Base-by-base conservation (phyloP, 2,113 vertebrate genomes). In the Chionodraco myersi region DNA sequence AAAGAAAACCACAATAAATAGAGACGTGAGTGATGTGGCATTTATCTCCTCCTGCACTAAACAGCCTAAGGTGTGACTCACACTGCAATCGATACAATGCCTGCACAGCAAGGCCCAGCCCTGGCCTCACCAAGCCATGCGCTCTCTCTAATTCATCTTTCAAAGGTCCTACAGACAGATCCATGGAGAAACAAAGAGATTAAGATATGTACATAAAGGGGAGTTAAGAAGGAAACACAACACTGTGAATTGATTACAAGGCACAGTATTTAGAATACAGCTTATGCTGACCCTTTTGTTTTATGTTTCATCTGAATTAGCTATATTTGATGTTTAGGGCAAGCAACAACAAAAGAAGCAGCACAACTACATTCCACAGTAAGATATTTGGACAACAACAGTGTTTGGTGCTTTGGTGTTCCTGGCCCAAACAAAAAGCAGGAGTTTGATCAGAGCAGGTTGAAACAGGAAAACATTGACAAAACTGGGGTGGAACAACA, bases 31-130 rank as follows among this genome's bases (percentile, higher is more conserved):
- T 86, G 88, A 92, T 93, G 92, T 93, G 90, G 89, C 92, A 94
- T 94, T 94, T 94, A 86, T 93, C 84, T 92, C 92, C 91, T 94
- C 89, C 91, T 86, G 89, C 88, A 87, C 85, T 89, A 86, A 90
- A 89, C 89, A 91, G 89, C 88, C 80, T 49, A 85, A 89, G 83
- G 92, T 92, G 92, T 95, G 94, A 95, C 87, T 95, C 94, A 94
- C 91, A 86, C 88, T 90, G 87, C 85, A 90, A 94, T 95, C 93
- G 90, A 95, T 95, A 93, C 88, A 63, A 89, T 85, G 90, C 88
- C 88, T 90, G 89, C 88, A 82, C 90, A 86, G 87, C 86, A 77
- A 90, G 83, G 89, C 84, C 86, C 79, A 82, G 81, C 72, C 86
- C 91, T 86, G 75, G 88, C 80, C 86, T 89, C 87, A 80, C 85